phyloP scores from a whole-genome alignment of 2,797 vertebrate genomes.

The Cetoscarus ocellatus region DNA sequence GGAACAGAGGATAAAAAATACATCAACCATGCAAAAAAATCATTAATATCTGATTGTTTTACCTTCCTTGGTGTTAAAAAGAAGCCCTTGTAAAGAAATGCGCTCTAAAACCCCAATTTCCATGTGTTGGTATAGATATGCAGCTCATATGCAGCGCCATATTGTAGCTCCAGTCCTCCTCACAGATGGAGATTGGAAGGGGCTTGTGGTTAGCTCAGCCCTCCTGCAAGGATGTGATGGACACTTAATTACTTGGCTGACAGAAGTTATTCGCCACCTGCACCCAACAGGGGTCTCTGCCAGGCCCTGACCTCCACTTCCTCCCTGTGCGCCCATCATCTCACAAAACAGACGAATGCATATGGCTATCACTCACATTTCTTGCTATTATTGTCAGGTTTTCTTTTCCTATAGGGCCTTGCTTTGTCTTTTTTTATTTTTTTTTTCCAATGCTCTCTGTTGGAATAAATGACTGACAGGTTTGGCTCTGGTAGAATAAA shows the following conservation, averaged over 20 bases:
- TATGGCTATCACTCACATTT: conserved; percentile 61
- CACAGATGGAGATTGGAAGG: conserved; percentile 79
- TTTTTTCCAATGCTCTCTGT: conserved; percentile 4
- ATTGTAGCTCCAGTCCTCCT: conserved; percentile 66
- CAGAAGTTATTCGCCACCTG: conserved; percentile 82
- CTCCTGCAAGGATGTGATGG: conserved; percentile 81
- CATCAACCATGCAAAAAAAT: not conserved
- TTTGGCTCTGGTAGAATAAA: conserved; percentile 17
- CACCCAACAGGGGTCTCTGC: conserved; percentile 79
- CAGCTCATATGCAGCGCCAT: conserved; percentile 62
- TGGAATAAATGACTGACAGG: not conserved
- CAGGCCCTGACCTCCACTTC: conserved; percentile 81
- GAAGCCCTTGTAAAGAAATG: not conserved
- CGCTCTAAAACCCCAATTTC: conserved; percentile 1
- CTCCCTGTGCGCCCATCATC: conserved; percentile 61
- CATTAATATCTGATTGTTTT: not conserved
- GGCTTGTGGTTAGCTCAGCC: conserved; percentile 70
- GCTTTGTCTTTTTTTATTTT: not conserved
- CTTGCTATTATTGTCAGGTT: conserved; percentile 38
- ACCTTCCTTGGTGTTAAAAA: not conserved
- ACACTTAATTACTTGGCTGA: conserved; percentile 87
- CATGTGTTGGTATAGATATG: conserved; percentile 25
- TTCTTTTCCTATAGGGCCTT: conserved; percentile 21
- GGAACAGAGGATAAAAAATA: not conserved
- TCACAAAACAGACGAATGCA: conserved; percentile 68